Evolutionary conservation across 2,888 invertebrate species (phyloP).

Genomic region (Heliconius erato): DNA sequence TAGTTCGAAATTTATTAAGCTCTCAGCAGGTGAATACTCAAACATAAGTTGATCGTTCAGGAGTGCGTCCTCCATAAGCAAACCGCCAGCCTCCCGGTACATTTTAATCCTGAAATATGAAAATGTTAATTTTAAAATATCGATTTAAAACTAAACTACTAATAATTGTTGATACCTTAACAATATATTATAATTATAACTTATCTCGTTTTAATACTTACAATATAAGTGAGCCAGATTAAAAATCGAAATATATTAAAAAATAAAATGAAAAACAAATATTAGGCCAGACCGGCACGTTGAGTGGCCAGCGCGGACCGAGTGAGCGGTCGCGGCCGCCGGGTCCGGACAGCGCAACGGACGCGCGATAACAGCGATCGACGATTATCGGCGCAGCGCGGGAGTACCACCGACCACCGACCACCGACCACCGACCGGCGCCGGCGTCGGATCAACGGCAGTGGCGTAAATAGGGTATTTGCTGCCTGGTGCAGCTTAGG

Average conservation of each 20-base stretch:
- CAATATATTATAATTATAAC: too few relatives aligned
- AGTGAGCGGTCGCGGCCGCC: conserved; percentile 68
- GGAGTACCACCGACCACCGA: conserved; percentile 13
- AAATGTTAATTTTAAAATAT: conserved; percentile 11
- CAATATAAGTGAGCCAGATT: conserved; percentile 9
- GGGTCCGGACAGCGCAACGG: conserved; percentile 76
- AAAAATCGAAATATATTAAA: not conserved
- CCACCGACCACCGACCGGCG: not conserved
- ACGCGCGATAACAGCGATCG: conserved; percentile 80
- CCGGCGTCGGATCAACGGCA: conserved; percentile 23
- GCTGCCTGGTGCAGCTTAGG: too few relatives aligned
- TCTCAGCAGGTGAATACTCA: conserved; percentile 79
- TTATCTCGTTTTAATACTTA: not conserved
- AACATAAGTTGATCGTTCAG: conserved; percentile 76
- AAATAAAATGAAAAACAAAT: not conserved
- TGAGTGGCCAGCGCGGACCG: conserved; percentile 69
- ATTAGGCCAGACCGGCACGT: conserved; percentile 63
- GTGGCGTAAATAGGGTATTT: too few relatives aligned
- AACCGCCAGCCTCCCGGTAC: conserved; percentile 71
- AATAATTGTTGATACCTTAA: too few relatives aligned
- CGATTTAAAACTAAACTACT: too few relatives aligned
- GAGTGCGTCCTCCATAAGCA: conserved; percentile 71
- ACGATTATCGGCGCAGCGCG: conserved; percentile 68
- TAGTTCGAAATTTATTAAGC: conserved; percentile 79
- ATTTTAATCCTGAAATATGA: conserved; percentile 66